Conservation (phyloP, 2,113 vertebrate genomes). For the Calonectris borealis region DNA sequence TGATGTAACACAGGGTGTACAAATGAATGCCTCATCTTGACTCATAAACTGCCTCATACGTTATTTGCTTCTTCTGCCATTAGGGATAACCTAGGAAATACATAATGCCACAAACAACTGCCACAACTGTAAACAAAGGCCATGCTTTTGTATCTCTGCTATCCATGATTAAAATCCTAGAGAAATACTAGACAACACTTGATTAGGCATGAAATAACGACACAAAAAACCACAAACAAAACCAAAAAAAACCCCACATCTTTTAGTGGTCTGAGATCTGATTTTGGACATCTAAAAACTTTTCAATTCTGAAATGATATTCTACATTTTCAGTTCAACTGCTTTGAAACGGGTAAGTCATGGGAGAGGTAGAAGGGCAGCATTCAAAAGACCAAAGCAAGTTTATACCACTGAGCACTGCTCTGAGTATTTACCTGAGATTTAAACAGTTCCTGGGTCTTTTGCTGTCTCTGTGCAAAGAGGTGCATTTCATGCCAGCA, state of each 20-base stretch:
- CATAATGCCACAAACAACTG: background rate
- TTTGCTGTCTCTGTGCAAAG: background rate
- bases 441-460: background rate
- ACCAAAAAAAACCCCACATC: background rate
- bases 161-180: background rate
- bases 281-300: background rate
- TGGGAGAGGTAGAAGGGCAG: background rate
- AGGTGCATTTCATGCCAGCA: background rate
- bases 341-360: background rate
- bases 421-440: background rate
- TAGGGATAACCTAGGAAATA: background rate
- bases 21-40: background rate
- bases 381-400: background rate
- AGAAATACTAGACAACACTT: background rate
- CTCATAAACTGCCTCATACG: background rate
- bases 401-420: background rate
- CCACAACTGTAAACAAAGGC: background rate
- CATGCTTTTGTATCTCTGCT: background rate
- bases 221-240: background rate
- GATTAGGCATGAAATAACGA: background rate
- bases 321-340: background rate
- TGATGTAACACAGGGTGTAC: background rate
- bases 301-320: background rate
- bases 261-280: background rate
- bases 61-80: background rate